These are phyloP conservation scores for Atopsyche davidsoni DNA, from an alignment of 1,140 invertebrate genomes.

Conservation along the genomic window DNA sequence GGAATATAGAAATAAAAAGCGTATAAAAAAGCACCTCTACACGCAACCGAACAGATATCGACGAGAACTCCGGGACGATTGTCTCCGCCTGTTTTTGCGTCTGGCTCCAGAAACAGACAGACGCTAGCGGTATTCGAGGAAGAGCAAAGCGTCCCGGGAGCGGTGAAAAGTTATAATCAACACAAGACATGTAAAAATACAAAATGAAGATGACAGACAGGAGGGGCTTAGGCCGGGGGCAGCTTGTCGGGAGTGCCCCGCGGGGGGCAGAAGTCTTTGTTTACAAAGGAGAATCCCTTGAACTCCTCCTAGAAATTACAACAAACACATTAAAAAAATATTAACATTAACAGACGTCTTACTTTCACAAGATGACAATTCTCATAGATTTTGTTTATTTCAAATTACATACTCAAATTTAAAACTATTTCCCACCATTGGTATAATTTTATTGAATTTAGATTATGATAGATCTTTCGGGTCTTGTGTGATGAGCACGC, in stretches of 20 bases:
- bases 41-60: too few species aligned
- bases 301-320: slow-evolving; percentile 94
- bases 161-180: not conserved
- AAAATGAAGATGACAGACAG: not conserved
- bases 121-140: too few species aligned
- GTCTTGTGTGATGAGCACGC: too few species aligned
- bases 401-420: not conserved
- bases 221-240: slow-evolving; percentile 33
- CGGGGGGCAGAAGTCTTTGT: slow-evolving; percentile 81
- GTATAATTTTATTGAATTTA: too few species aligned
- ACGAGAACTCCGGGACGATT: too few species aligned
- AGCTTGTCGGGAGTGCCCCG: slow-evolving; percentile 44
- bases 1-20: too few species aligned
- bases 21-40: too few species aligned
- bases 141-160: not conserved
- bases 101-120: not conserved
- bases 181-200: not conserved
- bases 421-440: not conserved
- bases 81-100: too few species aligned
- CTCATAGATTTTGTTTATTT: not conserved
- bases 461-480: too few species aligned
- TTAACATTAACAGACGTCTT: too few species aligned
- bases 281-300: slow-evolving; percentile 94
- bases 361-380: too few species aligned
- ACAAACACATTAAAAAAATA: too few species aligned